Evolutionary conservation across 2,888 invertebrate genomes (phyloP), one percentile per base, ranked within the genome.

Genomic region (Xanthorhoe spadicearia): DNA sequence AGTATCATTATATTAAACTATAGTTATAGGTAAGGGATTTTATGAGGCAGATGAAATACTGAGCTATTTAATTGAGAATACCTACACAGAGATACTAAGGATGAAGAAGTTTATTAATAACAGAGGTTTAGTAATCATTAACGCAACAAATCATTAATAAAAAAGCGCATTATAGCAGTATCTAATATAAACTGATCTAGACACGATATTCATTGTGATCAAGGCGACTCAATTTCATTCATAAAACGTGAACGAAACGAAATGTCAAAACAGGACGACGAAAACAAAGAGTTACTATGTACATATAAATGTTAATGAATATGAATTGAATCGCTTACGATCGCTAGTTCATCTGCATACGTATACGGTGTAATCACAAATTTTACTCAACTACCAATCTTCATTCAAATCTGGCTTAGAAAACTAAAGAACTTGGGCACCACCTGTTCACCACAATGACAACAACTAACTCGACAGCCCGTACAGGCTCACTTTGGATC

Each of bases 391-490:
- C 71, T 56, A 66, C 66, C 69, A 70, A 79, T 80, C 82, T 85
- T 84, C 83, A 84, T 83, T 86, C 81, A 85, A 64, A 82, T 81
- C 75, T 82, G 74, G 75, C 73, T 73, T 61, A 75, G 72, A 83
- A 84, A 85, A 81, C 72, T 69, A 73, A 70, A 83, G 75, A 84
- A 82, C 79, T 79, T 73, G 66, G 68, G 57, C 83, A 91, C 92
- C 93, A 93, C 93, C 93, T 93, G 93, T 93, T 92, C 89, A 86
- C 79, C 81, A 82, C 79, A 85, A 84, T 86, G 85, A 88, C 88
- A 89, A 90, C 87, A 90, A 87, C 79, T 68, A 83, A 74, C 78
- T 68, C 73, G 61, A 63, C 61, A 64, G 54, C 55, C 50, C 23
- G 15, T 38, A 64, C 13, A 7, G 43, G 23, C 49, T 10, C 13